Evolutionary conservation across 2,797 vertebrate species (phyloP).

Genomic region (Sebastes oblongus): DNA sequence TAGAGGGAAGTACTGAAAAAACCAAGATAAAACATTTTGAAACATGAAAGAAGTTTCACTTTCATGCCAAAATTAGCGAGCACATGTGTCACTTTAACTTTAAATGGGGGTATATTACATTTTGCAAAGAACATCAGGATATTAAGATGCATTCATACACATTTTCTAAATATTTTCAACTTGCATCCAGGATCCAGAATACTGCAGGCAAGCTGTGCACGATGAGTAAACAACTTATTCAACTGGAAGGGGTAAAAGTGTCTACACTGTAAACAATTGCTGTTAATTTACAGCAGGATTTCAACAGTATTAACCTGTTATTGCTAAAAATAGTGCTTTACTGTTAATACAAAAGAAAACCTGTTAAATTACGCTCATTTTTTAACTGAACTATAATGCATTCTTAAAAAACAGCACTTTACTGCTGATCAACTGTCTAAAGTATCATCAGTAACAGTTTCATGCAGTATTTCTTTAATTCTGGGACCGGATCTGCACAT

Average conservation of each 20-base stretch:
- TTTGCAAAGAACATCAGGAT: background rate
- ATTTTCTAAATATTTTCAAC: background rate
- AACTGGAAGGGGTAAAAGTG: background rate
- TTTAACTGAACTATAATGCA: no score
- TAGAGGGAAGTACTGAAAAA: background rate
- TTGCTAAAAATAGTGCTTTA: no score
- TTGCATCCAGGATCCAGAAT: background rate
- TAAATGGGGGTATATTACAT: background rate
- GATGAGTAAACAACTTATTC: background rate
- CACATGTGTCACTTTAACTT: background rate
- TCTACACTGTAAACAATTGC: no score
- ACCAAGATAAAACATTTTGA: background rate
- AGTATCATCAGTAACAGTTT: no score
- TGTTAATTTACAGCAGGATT: no score
- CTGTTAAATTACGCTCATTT: no score
- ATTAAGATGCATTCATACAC: background rate
- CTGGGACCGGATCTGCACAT: no score
- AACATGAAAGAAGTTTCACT: background rate
- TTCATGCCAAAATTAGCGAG: background rate
- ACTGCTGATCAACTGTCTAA: no score
- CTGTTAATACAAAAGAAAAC: no score
- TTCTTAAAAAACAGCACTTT: no score
- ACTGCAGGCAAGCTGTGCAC: background rate
- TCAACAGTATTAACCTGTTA: no score
- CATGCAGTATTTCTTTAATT: no score